These are phyloP conservation scores for Heteractis magnifica DNA, from an alignment of 92 coral and sea anemone genomes.

Conservation along the genomic window DNA sequence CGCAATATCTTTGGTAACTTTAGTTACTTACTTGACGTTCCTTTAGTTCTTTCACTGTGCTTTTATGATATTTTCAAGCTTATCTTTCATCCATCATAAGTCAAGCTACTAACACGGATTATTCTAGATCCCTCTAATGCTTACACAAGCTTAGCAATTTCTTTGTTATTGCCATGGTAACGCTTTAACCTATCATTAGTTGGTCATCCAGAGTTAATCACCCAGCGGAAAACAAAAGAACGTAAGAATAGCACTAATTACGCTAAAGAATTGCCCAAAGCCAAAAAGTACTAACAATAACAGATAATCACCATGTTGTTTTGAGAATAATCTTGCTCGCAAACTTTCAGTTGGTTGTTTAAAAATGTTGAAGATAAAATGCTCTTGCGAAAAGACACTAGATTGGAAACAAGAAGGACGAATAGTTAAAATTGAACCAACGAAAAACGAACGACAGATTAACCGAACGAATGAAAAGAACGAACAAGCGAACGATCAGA, in stretches of 20 bases:
- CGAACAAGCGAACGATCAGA: too few species aligned
- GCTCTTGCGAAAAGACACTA: background rate
- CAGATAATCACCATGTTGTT: background rate
- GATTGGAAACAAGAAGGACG: background rate
- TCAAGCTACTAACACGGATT: background rate
- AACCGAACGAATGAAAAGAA: too few species aligned
- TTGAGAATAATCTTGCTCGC: background rate
- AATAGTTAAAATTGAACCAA: background rate
- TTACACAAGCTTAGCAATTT: conserved; percentile 1
- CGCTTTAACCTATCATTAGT: conserved; percentile 20
- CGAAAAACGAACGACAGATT: too few species aligned
- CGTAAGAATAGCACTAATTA: background rate
- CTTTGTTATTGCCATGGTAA: conserved; percentile 33
- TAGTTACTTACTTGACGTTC: background rate
- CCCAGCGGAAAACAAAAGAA: background rate
- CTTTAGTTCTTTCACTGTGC: background rate
- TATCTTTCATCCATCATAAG: background rate
- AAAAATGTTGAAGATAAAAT: background rate
- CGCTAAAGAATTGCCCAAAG: background rate
- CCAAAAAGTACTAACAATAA: background rate
- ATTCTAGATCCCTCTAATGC: background rate
- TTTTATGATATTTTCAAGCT: background rate
- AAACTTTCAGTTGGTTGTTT: too few species aligned
- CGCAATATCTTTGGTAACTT: background rate
- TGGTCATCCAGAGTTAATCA: conserved; percentile 1